Conservation (phyloP, 2,797 vertebrate species). For the Hypotaenidia okinawae region DNA sequence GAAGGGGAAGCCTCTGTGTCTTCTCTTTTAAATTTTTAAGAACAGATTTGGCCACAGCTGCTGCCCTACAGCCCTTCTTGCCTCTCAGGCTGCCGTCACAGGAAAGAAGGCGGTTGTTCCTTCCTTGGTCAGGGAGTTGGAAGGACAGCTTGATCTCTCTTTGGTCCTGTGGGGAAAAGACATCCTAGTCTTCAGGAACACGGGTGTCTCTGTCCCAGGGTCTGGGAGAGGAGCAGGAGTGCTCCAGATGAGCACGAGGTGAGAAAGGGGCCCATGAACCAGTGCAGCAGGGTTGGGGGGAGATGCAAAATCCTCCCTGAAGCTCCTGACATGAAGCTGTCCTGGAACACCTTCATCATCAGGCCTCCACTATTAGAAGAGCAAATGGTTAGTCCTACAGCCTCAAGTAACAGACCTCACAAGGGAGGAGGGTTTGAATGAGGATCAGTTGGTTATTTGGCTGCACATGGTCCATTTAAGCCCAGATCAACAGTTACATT, state of each 20-base stretch:
- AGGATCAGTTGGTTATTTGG: rapidly evolving
- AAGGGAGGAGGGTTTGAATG: background rate
- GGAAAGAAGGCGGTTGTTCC: background rate
- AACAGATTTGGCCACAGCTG: background rate
- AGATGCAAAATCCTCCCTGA: background rate
- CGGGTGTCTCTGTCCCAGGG: background rate
- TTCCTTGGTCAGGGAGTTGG: background rate
- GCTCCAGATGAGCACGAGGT: background rate
- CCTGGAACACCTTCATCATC: background rate
- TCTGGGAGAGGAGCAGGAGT: background rate
- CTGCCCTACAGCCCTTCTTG: background rate
- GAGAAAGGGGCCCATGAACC: background rate
- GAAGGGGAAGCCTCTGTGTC: background rate
- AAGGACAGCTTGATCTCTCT: background rate
- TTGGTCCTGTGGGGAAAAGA: background rate
- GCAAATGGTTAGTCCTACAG: background rate
- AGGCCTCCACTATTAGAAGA: background rate
- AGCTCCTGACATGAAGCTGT: background rate
- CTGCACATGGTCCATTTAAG: background rate
- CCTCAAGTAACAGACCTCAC: background rate
- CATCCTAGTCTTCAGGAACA: no score
- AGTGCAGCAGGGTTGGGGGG: background rate
- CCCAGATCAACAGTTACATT: background rate
- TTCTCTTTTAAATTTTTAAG: background rate
- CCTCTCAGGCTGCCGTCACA: background rate